Evolutionary conservation across 2,888 invertebrate genomes (phyloP), one percentile per base, ranked within the genome.

Genomic region (Muschampia plurimacula): DNA sequence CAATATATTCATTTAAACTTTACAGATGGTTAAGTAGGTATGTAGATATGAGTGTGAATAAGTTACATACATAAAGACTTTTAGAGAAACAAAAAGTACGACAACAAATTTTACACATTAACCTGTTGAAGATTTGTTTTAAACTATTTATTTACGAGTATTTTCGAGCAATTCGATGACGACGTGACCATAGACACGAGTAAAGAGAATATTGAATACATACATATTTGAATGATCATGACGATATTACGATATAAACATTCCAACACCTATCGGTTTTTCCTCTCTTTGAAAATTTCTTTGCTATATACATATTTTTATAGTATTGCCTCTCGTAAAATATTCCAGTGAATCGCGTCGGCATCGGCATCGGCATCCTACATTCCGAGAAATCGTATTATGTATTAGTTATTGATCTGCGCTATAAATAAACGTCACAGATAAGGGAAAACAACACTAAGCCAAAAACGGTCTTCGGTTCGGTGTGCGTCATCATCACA

Each of bases 401-500:
- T 79, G 22, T 22, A 22, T 22, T 80, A 77, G 77, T 79, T 83
- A 84, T 83, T 81, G 78, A 84, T 80, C 78, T 81, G 76, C 49
- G 80, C 80, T 86, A 86, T 86, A 86, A 87, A 88, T 88, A 88
- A 76, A 77, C 75, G 79, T 75, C 79, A 73, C 71, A 77, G 72
- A 80, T 83, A 83, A 82, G 82, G 77, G 79, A 83, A 79, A 79
- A 80, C 78, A 78, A 84, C 81, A 83, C 77, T 78, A 77, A 85
- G 86, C 83, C 84, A 82, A 84, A 86, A 85, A 81, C 78, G 36
- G 75, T 76, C 77, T 76, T 75, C 77, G 79, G 81, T 83, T 82
- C 74, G 79, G 84, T 84, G 85, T 89, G 89, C 88, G 88, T 91
- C 90, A 90, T 88, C 39, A 39, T 55, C 55, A 52, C 52, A 15